These are phyloP conservation scores for Diadophis punctatus DNA, from an alignment of 2,113 vertebrate genomes.

Conservation along the genomic window DNA sequence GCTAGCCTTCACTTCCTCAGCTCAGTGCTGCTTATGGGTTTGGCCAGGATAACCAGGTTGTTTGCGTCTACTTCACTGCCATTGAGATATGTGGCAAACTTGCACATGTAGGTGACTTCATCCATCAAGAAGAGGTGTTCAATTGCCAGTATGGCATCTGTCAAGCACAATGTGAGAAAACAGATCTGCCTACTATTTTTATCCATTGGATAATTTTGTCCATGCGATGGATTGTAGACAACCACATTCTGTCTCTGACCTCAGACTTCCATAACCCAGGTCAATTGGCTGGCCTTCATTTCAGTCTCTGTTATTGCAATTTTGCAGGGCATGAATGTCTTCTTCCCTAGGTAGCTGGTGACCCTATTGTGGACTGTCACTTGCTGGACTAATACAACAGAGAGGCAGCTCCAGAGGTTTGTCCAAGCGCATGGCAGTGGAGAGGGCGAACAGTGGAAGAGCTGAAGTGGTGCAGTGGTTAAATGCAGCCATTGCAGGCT, in stretches of 20 bases:
- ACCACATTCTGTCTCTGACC: slow-evolving; percentile 69
- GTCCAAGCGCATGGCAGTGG: neutral
- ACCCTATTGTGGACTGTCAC: slow-evolving; percentile 70
- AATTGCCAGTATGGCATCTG: slow-evolving; percentile 75
- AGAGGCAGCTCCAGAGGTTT: neutral
- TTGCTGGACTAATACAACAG: slow-evolving; percentile 57
- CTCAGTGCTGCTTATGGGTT: slow-evolving; percentile 69
- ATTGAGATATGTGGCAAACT: slow-evolving; percentile 80
- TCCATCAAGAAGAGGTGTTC: slow-evolving; percentile 71
- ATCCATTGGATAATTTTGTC: slow-evolving; percentile 69
- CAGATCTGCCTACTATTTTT: slow-evolving; percentile 58
- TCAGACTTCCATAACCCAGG: slow-evolving; percentile 69
- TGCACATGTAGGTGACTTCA: slow-evolving; percentile 80
- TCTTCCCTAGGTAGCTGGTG: slow-evolving; percentile 70
- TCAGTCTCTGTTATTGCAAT: no score
- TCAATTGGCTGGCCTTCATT: slow-evolving; percentile 69
- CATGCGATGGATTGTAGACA: slow-evolving; percentile 70
- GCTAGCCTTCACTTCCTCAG: slow-evolving; percentile 59
- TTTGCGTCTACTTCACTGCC: slow-evolving; percentile 79
- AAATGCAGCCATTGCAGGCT: no score
- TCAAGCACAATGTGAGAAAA: slow-evolving; percentile 54
- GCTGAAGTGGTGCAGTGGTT: no score
- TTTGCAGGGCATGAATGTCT: slow-evolving; percentile 72
- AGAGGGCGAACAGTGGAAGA: neutral
- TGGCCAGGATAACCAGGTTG: slow-evolving; percentile 72